Evolutionary conservation across 2,797 vertebrate species (phyloP), one percentile per base, ranked within the genome.

Genomic region (Setipinna tenuifilis): DNA sequence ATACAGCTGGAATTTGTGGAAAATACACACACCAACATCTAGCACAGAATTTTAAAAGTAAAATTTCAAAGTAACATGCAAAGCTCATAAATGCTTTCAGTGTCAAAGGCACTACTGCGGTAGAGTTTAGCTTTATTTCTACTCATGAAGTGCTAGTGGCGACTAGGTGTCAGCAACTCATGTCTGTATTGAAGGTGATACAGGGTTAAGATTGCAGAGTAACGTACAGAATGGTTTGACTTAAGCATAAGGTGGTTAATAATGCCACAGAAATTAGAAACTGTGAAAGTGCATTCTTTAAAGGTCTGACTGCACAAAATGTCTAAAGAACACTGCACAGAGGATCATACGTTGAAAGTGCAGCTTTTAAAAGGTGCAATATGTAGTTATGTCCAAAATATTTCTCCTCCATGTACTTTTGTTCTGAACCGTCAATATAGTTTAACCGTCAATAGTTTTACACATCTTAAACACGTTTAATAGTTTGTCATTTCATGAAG

Each of bases 331-430:
- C 61, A 59, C 58, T 21, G 58, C 23, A 65, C 61, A 9, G n/a
- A 65, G 1, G 10, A 57, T 54, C 7, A 54, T 54, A 54, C 57
- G 2, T 14, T 17, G n/a, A 65, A 25, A 23, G n/a, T 23, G 11
- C 6, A 68, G 62, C 62, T 68, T 65, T 68, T 16, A 75, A 54
- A 3, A 35, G 28, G 68, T 75, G 68, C 68, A 75, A 75, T 75
- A 75, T 75, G 5, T 35, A 75, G 11, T 65, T 65, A 1, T 65
- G 7, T 25, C 58, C 6, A 21, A 21, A 59, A 59, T 4, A 59
- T 4, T 6, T 65, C 25, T 11, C 3, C 19, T 21, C 58, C 21
- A 61, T 6, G 21, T 54, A 61, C 19, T 61, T 3, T 61, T 2
- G 14, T 61, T 61, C 3, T 61, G 19, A 17, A 59, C 14, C 5